Conservation (phyloP, 37 sponge, comb jelly and placozoan species). For the Diacarnus erythraeanus region DNA sequence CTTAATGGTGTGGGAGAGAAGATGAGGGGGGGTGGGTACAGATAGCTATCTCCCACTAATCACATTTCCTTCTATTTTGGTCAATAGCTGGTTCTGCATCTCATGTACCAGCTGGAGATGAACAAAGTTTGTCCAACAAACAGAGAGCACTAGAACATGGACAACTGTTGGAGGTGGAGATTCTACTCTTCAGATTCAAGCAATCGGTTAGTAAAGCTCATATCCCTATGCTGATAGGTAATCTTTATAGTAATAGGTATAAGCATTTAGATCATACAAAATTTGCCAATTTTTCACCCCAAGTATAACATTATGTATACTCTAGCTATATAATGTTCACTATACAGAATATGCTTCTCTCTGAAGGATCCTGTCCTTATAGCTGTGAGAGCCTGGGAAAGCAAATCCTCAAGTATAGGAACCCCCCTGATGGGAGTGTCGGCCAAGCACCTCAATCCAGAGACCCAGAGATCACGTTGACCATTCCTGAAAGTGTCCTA, state of each 20-base stretch:
- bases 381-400: constrained; percentile 40
- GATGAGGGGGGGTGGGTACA: too few relatives aligned
- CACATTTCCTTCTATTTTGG: background rate
- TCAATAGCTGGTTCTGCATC: background rate
- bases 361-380: background rate
- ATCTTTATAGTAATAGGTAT: too few relatives aligned
- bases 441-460: background rate
- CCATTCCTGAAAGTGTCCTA: constrained; percentile 44
- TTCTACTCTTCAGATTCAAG: constrained; percentile 41
- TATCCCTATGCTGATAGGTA: too few relatives aligned
- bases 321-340: background rate
- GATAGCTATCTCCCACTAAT: too few relatives aligned
- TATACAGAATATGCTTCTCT: background rate
- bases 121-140: too few relatives aligned
- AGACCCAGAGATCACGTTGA: background rate
- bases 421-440: background rate
- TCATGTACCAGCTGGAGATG: background rate
- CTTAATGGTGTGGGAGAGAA: too few relatives aligned
- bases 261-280: too few relatives aligned
- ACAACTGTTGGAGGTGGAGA: constrained; percentile 38
- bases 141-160: background rate
- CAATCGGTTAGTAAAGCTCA: constrained; percentile 31
- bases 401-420: constrained; percentile 14
- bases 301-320: background rate
- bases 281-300: too few relatives aligned